phyloP scores from a whole-genome alignment of 92 coral and sea anemone genomes.

The Umimayanthus kanabou region DNA sequence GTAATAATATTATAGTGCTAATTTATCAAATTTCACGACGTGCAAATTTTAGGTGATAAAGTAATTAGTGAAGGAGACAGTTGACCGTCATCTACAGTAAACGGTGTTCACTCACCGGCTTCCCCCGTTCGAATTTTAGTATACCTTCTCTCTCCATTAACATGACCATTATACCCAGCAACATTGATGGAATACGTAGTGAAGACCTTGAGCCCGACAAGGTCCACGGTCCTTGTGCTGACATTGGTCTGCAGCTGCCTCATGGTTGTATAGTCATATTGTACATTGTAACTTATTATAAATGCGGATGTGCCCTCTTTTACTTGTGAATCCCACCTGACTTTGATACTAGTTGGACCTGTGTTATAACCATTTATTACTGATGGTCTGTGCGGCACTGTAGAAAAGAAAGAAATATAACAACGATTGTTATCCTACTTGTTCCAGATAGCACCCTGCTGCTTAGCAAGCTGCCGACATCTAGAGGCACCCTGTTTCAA shows the following conservation, averaged over 20 bases:
- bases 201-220: background rate
- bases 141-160: background rate
- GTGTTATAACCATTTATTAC: background rate
- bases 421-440: background rate
- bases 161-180: constrained; percentile 10
- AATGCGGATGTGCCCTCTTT: constrained; percentile 24
- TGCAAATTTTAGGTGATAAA: too few species aligned
- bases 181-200: background rate
- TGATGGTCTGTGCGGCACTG: constrained; percentile 14
- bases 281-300: background rate
- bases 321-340: constrained; percentile 25
- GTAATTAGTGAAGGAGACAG: too few species aligned
- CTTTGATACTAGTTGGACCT: constrained; percentile 18
- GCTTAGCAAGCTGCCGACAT: background rate
- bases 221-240: background rate
- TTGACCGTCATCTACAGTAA: too few species aligned
- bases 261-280: background rate
- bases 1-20: too few species aligned
- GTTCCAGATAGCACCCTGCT: background rate
- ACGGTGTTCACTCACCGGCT: constrained; percentile 1
- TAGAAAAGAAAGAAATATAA: background rate
- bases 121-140: background rate
- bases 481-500: too few species aligned
- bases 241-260: background rate
- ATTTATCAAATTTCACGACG: too few species aligned